Evolutionary conservation across 2,113 vertebrate genomes (phyloP).

Genomic region (Mobula hypostoma): DNA sequence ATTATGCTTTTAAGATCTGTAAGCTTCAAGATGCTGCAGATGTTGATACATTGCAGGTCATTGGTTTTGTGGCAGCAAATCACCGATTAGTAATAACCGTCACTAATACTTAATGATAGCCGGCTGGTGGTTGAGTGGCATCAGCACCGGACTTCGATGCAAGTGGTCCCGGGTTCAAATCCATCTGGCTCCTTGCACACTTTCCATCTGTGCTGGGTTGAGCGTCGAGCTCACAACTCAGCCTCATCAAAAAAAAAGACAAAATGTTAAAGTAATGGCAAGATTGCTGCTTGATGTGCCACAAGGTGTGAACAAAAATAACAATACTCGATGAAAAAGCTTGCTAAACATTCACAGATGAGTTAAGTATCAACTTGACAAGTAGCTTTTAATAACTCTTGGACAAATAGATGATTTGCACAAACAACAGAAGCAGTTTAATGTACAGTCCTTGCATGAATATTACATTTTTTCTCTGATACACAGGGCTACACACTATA

Average conservation of each 20-base stretch:
- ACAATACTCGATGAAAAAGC: conserved; percentile 5
- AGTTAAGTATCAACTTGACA: conserved; percentile 34
- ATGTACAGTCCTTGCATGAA: neutral
- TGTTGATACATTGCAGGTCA: conserved; percentile 18
- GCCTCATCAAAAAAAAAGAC: too few relatives aligned
- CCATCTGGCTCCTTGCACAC: too few relatives aligned
- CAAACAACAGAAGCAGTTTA: neutral
- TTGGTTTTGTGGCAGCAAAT: conserved; percentile 42
- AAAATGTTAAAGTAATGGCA: too few relatives aligned
- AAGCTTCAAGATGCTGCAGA: conserved; percentile 40
- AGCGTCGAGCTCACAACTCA: too few relatives aligned
- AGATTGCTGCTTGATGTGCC: too few relatives aligned
- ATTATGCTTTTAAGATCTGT: conserved; percentile 37
- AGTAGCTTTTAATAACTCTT: neutral
- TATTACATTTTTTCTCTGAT: neutral
- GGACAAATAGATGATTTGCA: neutral
- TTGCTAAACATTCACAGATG: conserved; percentile 3
- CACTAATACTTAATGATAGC: neutral
- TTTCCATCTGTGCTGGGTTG: too few relatives aligned
- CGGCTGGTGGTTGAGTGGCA: too few relatives aligned
- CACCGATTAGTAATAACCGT: conserved; percentile 42
- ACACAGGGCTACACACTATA: neutral
- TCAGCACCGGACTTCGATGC: too few relatives aligned
- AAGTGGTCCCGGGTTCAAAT: too few relatives aligned
- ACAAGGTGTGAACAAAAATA: too few relatives aligned